Conservation (phyloP, 1,140 invertebrate species). For the Diplogasteroides magnus region DNA sequence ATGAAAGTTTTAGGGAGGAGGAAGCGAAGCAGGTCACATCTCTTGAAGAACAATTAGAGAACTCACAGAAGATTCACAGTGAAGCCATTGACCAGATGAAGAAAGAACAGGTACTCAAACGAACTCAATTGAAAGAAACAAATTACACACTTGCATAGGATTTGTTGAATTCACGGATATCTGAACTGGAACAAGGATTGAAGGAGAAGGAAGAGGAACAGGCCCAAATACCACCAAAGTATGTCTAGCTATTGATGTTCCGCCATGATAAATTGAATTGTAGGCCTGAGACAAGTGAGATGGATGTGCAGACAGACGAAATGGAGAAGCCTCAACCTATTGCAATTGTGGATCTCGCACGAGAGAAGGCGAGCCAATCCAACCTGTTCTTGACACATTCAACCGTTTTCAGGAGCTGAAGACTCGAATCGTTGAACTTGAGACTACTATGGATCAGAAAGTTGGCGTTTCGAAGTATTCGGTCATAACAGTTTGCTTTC, state of each 20-base stretch:
- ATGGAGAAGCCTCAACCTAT: constrained; percentile 14
- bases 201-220: constrained; percentile 10
- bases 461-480: no score
- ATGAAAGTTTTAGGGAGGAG: not conserved
- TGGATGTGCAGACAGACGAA: constrained; percentile 34
- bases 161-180: constrained; percentile 3
- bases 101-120: not conserved
- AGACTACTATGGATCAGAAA: constrained; percentile 26
- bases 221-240: constrained; percentile 7
- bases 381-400: constrained; percentile 2
- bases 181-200: constrained; percentile 11
- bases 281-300: constrained; percentile 22
- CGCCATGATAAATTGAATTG: constrained; percentile 11
- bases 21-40: not conserved
- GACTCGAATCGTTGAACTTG: constrained; percentile 25
- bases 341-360: constrained; percentile 27
- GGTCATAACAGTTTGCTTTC: no score
- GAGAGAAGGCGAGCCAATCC: constrained; percentile 15
- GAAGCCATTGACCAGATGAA: not conserved
- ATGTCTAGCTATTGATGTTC: constrained; percentile 5
- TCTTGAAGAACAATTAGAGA: not conserved
- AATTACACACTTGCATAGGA: not conserved
- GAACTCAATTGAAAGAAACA: not conserved
- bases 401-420: constrained; percentile 22
- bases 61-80: not conserved